Conservation (phyloP, 2,888 invertebrate species). For the Stenotaenia linearis region DNA sequence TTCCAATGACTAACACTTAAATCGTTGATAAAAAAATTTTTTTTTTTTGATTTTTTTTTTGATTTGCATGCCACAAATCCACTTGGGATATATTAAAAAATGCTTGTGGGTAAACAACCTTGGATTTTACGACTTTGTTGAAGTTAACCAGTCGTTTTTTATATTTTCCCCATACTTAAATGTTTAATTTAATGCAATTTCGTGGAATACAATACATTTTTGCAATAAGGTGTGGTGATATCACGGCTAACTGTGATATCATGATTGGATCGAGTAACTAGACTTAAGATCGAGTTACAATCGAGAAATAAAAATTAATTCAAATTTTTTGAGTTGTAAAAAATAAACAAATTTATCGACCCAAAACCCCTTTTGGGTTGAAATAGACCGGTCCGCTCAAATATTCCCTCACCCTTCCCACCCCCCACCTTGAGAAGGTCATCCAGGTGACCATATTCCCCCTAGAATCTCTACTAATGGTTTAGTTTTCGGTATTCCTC, state of each 20-base stretch:
- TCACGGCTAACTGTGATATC: neutral
- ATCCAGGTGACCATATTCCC: conserved; percentile 21
- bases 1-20: no score
- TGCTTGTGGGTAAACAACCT: neutral
- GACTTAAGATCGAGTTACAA: neutral
- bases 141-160: neutral
- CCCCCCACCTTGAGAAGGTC: conserved; percentile 21
- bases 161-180: neutral
- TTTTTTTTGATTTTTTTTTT: no score
- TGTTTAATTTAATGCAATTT: no score
- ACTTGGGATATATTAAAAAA: neutral
- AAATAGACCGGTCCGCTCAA: neutral
- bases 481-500: neutral
- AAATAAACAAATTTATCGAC: no score
- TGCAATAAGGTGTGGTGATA: neutral
- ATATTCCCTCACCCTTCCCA: no score
- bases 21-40: no score
- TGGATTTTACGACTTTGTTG: neutral
- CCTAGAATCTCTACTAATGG: neutral
- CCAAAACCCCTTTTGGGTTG: neutral
- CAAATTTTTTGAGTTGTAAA: neutral
- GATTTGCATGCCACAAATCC: neutral
- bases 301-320: neutral
- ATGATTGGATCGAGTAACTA: neutral
- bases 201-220: neutral